Evolutionary conservation across 2,888 invertebrate genomes (phyloP), one percentile per base, ranked within the genome.

Genomic region (Dolomedes plantarius): DNA sequence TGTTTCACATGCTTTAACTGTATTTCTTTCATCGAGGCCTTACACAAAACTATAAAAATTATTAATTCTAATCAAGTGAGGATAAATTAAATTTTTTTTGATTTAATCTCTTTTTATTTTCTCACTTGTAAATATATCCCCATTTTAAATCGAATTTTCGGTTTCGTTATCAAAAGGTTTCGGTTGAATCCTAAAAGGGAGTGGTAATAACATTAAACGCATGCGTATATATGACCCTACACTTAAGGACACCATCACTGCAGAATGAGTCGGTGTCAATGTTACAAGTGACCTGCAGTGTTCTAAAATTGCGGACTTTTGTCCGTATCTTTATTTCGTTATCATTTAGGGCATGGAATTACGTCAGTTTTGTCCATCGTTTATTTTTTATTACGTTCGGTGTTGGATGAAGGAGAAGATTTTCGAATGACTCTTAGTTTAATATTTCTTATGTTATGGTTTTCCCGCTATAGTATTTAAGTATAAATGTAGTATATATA

Each of bases 301-400:
- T 62, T 62, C 28, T 67, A 74, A 79, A 78, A 73, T 67, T 86
- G 85, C 85, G 78, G 85, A 86, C 78, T 74, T 86, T 78, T 78
- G 85, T 86, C 74, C 85, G 74, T 74, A 74, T 79, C 73, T 79
- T 86, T 50, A 72, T 74, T 79, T 86, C 78, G 78, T 74, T 79
- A 75, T 86, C 85, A 68, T 79, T 65, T 86, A 69, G 74, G 74
- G 78, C 50, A 79, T 86, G 78, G 78, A 73, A 78, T 78, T 78
- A 79, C 62, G 71, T 78, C 68, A 86, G 46, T 86, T 86, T 78
- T 79, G 78, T 79, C 36, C 83, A 65, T 67, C 83, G 72, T 77
- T 83, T 77, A 67, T 83, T 83, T 83, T 83, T 83, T 83, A 83
- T 83, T 72, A 83, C 77, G 77, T 83, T 77, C 75, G 83, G 83